phyloP scores from a whole-genome alignment of 30 jellyfish, hydroid and myxozoan genomes.

The Pseudorhiza aurosa region DNA sequence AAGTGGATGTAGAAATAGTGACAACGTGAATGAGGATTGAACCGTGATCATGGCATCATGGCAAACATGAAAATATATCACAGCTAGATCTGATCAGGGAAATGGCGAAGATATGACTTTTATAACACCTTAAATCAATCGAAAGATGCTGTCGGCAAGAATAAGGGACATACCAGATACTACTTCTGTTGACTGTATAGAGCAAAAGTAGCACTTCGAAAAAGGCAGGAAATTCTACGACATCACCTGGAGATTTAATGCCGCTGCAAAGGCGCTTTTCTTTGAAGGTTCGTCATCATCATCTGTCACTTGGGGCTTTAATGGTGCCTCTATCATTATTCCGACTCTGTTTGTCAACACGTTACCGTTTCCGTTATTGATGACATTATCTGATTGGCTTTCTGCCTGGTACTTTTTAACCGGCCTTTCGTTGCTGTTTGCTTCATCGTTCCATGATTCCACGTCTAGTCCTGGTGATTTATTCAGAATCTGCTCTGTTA shows the following conservation, averaged over 20 bases:
- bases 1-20: too few species aligned
- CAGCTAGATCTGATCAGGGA: too few species aligned
- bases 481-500: conserved; percentile 38
- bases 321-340: not conserved
- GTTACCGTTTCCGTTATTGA: not conserved
- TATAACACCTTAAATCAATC: too few species aligned
- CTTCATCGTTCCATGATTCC: conserved; percentile 19
- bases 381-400: not conserved
- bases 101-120: too few species aligned
- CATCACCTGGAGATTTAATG: conserved; percentile 61
- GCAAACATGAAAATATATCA: too few species aligned
- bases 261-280: conserved; percentile 68
- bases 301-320: not conserved
- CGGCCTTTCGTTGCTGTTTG: not conserved
- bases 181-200: not conserved
- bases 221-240: too few species aligned
- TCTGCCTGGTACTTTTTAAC: not conserved
- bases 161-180: too few species aligned
- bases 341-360: not conserved
- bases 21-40: too few species aligned
- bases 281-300: conserved; percentile 48
- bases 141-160: too few species aligned
- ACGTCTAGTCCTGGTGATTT: not conserved
- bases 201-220: not conserved
- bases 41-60: too few species aligned